phyloP scores from a whole-genome alignment of 2,113 vertebrate genomes.

The Raja brachyura region DNA sequence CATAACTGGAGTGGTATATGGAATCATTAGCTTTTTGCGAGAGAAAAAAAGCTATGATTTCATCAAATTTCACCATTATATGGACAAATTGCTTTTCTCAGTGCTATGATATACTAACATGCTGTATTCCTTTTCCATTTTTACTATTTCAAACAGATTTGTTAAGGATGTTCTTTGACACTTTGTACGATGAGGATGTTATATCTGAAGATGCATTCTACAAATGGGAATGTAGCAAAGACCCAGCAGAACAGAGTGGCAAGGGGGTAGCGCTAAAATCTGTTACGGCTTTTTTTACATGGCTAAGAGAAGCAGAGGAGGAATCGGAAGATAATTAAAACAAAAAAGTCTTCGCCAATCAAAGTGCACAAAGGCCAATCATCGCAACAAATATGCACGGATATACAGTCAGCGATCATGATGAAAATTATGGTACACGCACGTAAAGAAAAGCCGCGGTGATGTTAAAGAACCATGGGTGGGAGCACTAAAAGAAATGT shows the following conservation, averaged over 20 bases:
- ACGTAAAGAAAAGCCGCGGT: constrained; percentile 54
- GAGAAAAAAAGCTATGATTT: background rate
- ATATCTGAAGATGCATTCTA: constrained; percentile 98
- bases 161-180: constrained; percentile 96
- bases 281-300: constrained; percentile 91
- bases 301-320: constrained; percentile 95
- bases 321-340: constrained; percentile 94
- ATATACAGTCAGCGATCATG: constrained; percentile 51
- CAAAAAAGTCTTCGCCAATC: constrained; percentile 65
- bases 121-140: background rate
- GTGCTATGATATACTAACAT: background rate
- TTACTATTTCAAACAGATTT: constrained; percentile 61
- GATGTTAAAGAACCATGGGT: constrained; percentile 60
- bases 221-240: constrained; percentile 92
- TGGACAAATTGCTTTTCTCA: background rate
- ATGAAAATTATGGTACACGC: constrained; percentile 72
- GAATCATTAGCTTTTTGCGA: background rate
- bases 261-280: constrained; percentile 93
- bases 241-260: constrained; percentile 84
- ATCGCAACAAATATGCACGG: constrained; percentile 56
- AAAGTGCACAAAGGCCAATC: constrained; percentile 73
- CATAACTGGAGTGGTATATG: background rate
- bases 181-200: constrained; percentile 95
- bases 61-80: background rate
- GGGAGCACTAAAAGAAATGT: constrained; percentile 82